A percentile compares a stretch with the other conserved stretches of the same genome.
Evolutionary conservation across 2,797 vertebrate genomes (phyloP).

Genomic region (Amblyraja radiata): DNA sequence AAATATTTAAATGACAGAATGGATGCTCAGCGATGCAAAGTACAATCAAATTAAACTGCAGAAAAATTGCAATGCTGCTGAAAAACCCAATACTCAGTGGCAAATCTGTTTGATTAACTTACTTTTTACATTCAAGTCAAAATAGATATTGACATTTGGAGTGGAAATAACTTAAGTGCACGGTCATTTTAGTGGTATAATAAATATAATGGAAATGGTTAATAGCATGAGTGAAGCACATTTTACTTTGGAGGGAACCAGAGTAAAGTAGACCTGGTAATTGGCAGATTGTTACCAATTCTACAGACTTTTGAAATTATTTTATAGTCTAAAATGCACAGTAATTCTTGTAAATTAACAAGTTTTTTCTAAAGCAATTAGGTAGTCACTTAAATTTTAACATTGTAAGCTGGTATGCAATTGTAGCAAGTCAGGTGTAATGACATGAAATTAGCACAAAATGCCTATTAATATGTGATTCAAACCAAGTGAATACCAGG

Average conservation of each 20-base stretch:
- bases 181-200: neutral
- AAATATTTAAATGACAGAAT: neutral
- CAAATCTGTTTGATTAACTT: neutral
- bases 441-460: neutral
- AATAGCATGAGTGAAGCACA: neutral
- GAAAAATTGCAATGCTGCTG: neutral
- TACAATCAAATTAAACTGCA: neutral
- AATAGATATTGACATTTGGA: neutral
- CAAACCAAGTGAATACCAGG: neutral
- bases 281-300: neutral
- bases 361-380: neutral
- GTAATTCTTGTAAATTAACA: neutral
- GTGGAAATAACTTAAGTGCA: neutral
- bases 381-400: neutral
- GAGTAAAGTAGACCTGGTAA: neutral
- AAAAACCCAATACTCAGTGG: neutral
- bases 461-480: conserved; percentile 6
- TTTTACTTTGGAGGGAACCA: neutral
- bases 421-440: conserved; percentile 13
- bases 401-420: neutral
- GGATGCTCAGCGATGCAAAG: neutral
- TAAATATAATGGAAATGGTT: neutral
- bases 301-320: neutral
- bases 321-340: neutral
- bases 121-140: neutral